Conservation (phyloP, 2,113 vertebrate species). For the Ginglymostoma cirratum region DNA sequence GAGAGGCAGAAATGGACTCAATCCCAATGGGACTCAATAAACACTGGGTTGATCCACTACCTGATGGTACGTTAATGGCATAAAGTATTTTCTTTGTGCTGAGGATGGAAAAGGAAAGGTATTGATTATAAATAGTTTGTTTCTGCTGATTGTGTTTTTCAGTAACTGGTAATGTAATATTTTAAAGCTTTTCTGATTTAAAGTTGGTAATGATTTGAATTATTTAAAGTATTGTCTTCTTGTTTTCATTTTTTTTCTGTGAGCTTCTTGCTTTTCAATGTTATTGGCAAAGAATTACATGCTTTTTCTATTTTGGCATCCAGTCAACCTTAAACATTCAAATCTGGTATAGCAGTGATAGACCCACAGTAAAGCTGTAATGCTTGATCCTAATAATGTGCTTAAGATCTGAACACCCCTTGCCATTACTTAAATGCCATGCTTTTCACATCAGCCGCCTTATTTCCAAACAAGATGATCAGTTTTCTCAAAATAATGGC, state of each 20-base stretch:
- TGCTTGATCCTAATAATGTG: background rate
- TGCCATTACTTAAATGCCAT: background rate
- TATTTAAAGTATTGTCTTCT: background rate
- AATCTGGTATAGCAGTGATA: too few relatives aligned
- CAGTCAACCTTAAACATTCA: background rate
- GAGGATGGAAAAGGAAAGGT: background rate
- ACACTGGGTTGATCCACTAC: conserved; percentile 96
- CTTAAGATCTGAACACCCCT: too few relatives aligned
- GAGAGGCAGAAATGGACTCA: conserved; percentile 98
- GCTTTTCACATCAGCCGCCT: background rate
- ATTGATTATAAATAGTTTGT: conserved; percentile 14
- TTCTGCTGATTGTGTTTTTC: conserved; percentile 19
- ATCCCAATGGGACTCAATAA: conserved; percentile 98
- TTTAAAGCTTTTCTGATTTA: background rate
- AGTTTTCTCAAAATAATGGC: background rate
- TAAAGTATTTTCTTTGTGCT: background rate
- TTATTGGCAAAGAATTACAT: background rate
- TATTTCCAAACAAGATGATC: background rate
- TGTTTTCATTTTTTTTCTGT: background rate
- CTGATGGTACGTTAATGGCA: conserved; percentile 68
- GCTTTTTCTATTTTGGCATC: background rate
- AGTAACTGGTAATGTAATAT: background rate
- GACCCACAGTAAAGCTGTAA: background rate
- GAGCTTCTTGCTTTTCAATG: background rate
- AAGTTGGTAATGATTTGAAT: background rate